Percentiles rank a stretch among this genome's conserved stretches.
Conservation (phyloP, 2,888 invertebrate species). For the Myopa testacea region DNA sequence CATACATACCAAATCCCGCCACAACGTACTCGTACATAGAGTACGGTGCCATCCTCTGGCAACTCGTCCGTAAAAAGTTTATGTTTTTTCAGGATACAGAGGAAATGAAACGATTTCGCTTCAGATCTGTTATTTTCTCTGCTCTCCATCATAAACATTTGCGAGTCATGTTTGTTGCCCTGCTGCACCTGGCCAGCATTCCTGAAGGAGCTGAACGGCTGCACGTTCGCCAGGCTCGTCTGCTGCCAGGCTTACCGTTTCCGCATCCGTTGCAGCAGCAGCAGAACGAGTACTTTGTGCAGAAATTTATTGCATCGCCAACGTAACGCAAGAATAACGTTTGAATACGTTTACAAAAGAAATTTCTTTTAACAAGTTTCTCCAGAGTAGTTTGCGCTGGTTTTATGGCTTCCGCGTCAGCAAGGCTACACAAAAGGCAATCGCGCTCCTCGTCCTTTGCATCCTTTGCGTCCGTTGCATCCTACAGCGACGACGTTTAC, state of each 20-base stretch:
- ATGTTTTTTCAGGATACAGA: neutral
- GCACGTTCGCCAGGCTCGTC: neutral
- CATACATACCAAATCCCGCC: neutral
- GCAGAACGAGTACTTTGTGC: conserved; percentile 6
- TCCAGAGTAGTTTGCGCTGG: conserved; percentile 30
- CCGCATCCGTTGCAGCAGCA: neutral
- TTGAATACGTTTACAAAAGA: conserved; percentile 24
- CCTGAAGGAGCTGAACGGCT: neutral
- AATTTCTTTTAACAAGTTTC: conserved; percentile 30
- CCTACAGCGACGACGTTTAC: conserved; percentile 26
- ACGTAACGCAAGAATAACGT: neutral
- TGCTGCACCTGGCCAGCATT: neutral
- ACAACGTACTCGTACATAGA: neutral
- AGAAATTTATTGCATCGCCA: conserved; percentile 24
- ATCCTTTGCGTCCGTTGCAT: neutral
- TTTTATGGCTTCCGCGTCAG: conserved; percentile 33
- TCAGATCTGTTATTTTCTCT: conserved; percentile 3
- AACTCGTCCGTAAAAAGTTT: neutral
- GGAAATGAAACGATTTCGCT: conserved; percentile 37
- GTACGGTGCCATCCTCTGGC: conserved; percentile 4
- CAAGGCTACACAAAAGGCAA: conserved; percentile 9
- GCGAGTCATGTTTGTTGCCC: neutral
- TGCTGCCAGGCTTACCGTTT: neutral
- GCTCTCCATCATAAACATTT: conserved; percentile 5
- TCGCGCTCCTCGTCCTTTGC: neutral